Evolutionary conservation across 2,113 vertebrate species (phyloP).

Genomic region (Pseudois nayaur): DNA sequence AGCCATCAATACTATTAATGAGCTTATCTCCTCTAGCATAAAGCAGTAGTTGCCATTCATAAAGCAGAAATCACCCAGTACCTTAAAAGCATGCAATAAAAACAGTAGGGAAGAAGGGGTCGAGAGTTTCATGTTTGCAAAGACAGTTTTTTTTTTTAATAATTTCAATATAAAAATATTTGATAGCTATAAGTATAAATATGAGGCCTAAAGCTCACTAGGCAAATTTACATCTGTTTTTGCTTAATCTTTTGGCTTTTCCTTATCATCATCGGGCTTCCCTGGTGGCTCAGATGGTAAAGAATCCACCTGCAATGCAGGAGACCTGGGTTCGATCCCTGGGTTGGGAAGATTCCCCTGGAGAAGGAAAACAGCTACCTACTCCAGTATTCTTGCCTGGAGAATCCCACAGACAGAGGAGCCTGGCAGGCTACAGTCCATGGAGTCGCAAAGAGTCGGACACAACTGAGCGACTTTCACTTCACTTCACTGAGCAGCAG

Average conservation of each 20-base stretch:
- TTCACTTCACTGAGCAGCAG: background rate
- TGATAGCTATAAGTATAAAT: background rate
- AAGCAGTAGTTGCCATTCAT: background rate
- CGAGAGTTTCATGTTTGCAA: background rate
- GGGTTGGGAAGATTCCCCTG: background rate
- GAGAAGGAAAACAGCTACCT: background rate
- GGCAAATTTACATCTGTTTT: background rate
- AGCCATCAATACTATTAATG: background rate
- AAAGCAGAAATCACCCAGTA: background rate
- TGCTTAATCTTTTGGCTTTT: background rate
- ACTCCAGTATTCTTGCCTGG: background rate
- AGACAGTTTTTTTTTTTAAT: conserved; percentile 5
- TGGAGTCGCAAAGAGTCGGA: background rate
- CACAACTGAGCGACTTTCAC: background rate
- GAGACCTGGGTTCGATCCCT: background rate
- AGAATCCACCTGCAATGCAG: background rate
- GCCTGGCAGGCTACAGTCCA: background rate
- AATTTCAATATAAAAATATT: conserved; percentile 22
- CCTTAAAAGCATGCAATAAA: background rate
- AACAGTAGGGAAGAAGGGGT: background rate
- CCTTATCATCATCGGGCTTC: background rate
- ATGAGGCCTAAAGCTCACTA: background rate
- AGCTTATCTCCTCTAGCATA: background rate
- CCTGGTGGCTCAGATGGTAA: background rate
- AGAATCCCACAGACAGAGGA: background rate